Base-by-base conservation (phyloP, 2,113 vertebrate species). In the Ornithorhynchus anatinus region DNA sequence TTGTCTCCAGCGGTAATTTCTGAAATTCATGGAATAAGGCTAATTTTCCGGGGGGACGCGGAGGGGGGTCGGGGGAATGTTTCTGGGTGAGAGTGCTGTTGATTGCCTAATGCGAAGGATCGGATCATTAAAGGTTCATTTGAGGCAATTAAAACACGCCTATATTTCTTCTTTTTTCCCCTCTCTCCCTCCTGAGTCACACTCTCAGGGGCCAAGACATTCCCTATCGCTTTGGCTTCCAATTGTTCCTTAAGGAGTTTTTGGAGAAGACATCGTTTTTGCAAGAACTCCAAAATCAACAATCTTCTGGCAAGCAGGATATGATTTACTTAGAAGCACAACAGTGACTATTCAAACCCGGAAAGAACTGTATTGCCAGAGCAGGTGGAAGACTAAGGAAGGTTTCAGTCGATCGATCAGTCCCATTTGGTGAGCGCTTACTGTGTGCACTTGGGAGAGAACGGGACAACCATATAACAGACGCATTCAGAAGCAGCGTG, bases 211-310 rank as follows among this genome's bases (percentile, higher is more conserved):
- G 66, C 20, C 5, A 50, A 73, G 31, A 61, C 33, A 20, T 31
- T 69, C 61, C 58, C 81, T 77, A 32, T 29, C 68, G 62, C 44
- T 65, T 53, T 67, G 57, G 25, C 14, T 71, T 38, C 44, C 45
- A 52, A 75, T 80, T 45, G 29, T 25, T 83, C 75, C 15, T 29
- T 65, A 70, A 64, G 56, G 53, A 62, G 12, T 6, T 45, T 80
- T 70, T 73, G 60, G 42, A 75, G 79, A 58, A 71, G 70, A 47
- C 22, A 47, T 6, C 42, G 9, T 19, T 70, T 70, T 35, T 5
- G 64, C 47, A 36, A 60, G 50, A 76, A 79, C 3, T 63, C 20
- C 42, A 69, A 80, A 84, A 84, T 27, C 27, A 81, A 74, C 15
- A 75, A 23, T 43, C 59, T 36, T 59, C 52, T 69, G 42, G 59